phyloP scores from a whole-genome alignment of 2,113 vertebrate species.

The Coreoperca whiteheadi region DNA sequence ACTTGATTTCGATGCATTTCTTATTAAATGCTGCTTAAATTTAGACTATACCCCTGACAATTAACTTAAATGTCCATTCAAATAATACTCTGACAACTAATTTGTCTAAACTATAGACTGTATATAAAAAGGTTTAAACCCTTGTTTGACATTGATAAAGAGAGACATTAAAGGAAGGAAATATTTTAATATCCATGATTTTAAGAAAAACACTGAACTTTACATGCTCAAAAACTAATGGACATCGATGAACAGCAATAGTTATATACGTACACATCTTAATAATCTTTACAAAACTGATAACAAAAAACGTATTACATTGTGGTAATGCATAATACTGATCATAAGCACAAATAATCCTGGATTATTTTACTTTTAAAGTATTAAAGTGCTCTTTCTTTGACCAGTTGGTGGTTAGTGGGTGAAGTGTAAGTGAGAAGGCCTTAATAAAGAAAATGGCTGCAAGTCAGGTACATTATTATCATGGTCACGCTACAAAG shows the following conservation, averaged over 20 bases:
- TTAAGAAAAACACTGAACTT: slow-evolving; percentile 71
- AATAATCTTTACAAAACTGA: slow-evolving; percentile 54
- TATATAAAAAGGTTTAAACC: no score
- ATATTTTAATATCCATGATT: slow-evolving; percentile 68
- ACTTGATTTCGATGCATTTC: not conserved
- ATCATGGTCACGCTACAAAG: slow-evolving; percentile 44
- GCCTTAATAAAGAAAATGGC: slow-evolving; percentile 10
- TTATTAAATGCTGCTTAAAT: not conserved
- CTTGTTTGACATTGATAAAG: slow-evolving; percentile 13
- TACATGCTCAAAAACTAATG: slow-evolving; percentile 63
- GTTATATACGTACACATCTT: slow-evolving; percentile 59
- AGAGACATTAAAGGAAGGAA: slow-evolving; percentile 37
- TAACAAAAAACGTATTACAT: slow-evolving; percentile 50
- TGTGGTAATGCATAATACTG: slow-evolving; percentile 84
- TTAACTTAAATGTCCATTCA: not conserved
- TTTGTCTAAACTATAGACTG: no score
- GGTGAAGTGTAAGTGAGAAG: slow-evolving; percentile 2
- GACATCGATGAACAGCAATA: slow-evolving; percentile 69
- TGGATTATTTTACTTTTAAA: slow-evolving; percentile 66
- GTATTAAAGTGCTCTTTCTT: slow-evolving; percentile 82
- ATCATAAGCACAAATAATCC: slow-evolving; percentile 73
- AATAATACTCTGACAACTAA: not conserved
- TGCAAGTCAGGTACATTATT: slow-evolving; percentile 17
- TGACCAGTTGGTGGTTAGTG: slow-evolving; percentile 45
- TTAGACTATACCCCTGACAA: not conserved